Conservation (phyloP, 2,113 vertebrate species). For the Ammodramus savannarum region DNA sequence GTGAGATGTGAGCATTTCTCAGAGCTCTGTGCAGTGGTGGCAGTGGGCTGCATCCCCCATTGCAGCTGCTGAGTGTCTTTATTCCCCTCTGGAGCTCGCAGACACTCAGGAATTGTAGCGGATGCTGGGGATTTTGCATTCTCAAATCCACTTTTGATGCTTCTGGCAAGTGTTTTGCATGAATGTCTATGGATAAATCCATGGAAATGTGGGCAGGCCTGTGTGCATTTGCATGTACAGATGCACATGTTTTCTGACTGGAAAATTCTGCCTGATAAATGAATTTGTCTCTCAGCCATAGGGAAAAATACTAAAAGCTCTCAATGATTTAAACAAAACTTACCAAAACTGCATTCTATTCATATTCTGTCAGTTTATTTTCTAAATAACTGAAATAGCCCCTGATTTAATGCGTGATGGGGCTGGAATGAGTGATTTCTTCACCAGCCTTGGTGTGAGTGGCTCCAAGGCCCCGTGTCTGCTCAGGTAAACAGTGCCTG, state of each 20-base stretch:
- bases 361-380: not conserved
- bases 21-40: not conserved
- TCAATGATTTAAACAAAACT: not conserved
- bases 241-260: not conserved
- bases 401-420: not conserved
- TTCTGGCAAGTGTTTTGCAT: not conserved
- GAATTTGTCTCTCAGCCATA: not conserved
- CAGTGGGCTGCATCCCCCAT: slow-evolving; percentile 4
- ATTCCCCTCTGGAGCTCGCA: not conserved
- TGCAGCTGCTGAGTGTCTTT: slow-evolving; percentile 41
- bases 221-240: not conserved
- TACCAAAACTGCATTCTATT: not conserved
- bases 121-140: not conserved
- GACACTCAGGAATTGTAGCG: not conserved
- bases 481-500: not conserved
- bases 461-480: not conserved
- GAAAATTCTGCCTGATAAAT: slow-evolving; percentile 22
- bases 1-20: not conserved
- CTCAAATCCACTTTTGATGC: not conserved
- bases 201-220: not conserved
- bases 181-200: not conserved
- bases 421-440: not conserved
- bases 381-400: not conserved
- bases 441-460: not conserved
- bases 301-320: not conserved